These are phyloP conservation scores for Phocoena sinus DNA, from an alignment of 2,113 vertebrate species.

Conservation along the genomic window DNA sequence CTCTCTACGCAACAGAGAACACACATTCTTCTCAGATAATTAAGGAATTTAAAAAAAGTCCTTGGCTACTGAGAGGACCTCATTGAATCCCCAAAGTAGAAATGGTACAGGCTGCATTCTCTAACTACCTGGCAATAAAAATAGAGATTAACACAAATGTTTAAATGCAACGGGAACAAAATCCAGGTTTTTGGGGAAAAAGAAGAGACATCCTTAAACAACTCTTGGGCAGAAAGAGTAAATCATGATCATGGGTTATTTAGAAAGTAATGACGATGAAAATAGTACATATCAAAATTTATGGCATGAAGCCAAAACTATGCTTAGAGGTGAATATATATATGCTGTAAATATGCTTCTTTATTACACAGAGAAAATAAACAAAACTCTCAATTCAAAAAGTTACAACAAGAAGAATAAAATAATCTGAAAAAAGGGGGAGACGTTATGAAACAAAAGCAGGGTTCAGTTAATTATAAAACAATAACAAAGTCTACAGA, in stretches of 20 bases:
- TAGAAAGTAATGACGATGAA: neutral
- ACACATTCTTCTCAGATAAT: neutral
- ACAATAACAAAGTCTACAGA: neutral
- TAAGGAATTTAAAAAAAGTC: neutral
- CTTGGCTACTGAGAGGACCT: neutral
- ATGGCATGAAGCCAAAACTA: neutral
- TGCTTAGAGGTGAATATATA: neutral
- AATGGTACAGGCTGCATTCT: neutral
- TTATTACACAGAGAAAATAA: neutral
- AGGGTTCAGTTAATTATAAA: neutral
- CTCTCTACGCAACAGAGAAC: neutral
- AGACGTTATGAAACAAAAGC: neutral
- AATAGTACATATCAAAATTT: neutral
- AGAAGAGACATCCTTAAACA: neutral
- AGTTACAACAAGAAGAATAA: neutral
- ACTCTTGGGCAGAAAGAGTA: neutral
- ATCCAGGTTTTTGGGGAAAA: neutral
- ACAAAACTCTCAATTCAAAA: neutral
- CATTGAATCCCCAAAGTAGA: neutral
- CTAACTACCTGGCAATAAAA: neutral
- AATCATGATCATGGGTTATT: neutral
- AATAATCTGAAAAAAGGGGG: neutral
- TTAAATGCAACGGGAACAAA: neutral
- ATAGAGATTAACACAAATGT: neutral
- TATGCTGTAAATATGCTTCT: neutral